Conservation (phyloP, 2,797 vertebrate species). For the Lophotriccus pileatus region DNA sequence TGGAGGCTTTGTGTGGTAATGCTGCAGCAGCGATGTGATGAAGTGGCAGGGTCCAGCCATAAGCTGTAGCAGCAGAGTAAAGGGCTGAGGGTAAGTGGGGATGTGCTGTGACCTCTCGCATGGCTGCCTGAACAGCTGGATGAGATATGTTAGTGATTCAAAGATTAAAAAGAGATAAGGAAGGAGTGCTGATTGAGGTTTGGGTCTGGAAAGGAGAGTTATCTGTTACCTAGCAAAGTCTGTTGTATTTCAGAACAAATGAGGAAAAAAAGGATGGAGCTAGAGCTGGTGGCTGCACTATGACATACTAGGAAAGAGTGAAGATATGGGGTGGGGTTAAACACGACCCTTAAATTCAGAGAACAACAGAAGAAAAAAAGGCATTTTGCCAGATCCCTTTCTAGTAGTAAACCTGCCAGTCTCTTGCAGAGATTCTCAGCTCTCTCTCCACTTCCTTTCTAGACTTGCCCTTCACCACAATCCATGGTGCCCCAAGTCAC, state of each 20-base stretch:
- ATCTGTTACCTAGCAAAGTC: not conserved
- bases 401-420: not conserved
- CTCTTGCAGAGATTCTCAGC: not conserved
- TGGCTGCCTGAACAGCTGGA: not conserved
- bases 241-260: not conserved
- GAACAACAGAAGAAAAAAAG: not conserved
- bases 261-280: not conserved
- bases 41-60: accelerated
- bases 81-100: not conserved
- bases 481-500: not conserved
- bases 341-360: not conserved
- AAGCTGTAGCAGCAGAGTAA: not conserved
- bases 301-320: not conserved
- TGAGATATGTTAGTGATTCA: not conserved
- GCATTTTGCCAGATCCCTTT: not conserved
- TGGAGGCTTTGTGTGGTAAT: not conserved
- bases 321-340: not conserved
- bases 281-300: not conserved
- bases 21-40: accelerated
- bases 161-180: not conserved
- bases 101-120: not conserved
- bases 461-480: not conserved
- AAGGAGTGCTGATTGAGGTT: not conserved
- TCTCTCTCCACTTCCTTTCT: not conserved
- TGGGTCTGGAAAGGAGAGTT: not conserved